Evolutionary conservation across 2,797 vertebrate species (phyloP).

Genomic region (Urophycis tenuis): DNA sequence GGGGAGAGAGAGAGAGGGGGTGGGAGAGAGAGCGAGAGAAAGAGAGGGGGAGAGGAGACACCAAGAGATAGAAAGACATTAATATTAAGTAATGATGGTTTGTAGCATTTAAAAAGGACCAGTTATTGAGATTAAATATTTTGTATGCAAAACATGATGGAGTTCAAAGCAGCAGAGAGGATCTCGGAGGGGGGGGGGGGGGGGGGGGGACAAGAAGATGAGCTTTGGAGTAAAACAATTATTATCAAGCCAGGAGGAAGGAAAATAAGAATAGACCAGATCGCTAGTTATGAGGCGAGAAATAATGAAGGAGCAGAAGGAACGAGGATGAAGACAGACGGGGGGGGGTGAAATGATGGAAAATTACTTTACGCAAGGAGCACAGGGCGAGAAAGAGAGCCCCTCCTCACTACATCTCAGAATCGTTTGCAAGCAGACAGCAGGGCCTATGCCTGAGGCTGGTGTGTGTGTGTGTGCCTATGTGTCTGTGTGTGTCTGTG

Average conservation of each 20-base stretch:
- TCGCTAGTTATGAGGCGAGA: not conserved
- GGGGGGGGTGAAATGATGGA: not conserved
- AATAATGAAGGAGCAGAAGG: not conserved
- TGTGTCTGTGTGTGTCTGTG: not conserved
- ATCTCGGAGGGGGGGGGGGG: too few relatives aligned
- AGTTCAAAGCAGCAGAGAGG: constrained; percentile 20
- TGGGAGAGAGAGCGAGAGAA: constrained; percentile 1
- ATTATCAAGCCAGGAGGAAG: constrained; percentile 1
- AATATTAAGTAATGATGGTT: constrained; percentile 37
- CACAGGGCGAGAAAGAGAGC: not conserved
- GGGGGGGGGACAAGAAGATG: not conserved
- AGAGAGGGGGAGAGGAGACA: constrained; percentile 1
- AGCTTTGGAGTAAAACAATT: constrained; percentile 5
- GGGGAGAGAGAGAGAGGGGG: constrained; percentile 4
- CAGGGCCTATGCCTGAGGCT: not conserved
- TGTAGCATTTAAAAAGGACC: constrained; percentile 37
- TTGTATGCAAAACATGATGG: constrained; percentile 37
- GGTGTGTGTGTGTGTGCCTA: not conserved
- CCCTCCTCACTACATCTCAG: not conserved
- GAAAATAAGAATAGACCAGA: not conserved
- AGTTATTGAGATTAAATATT: constrained; percentile 35
- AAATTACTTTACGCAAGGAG: not conserved
- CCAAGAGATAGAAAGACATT: constrained; percentile 26
- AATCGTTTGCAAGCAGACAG: not conserved
- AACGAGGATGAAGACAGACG: not conserved